Evolutionary conservation across 2,797 vertebrate genomes (phyloP), one percentile per base, ranked within the genome.

Genomic region (Lemur catta): DNA sequence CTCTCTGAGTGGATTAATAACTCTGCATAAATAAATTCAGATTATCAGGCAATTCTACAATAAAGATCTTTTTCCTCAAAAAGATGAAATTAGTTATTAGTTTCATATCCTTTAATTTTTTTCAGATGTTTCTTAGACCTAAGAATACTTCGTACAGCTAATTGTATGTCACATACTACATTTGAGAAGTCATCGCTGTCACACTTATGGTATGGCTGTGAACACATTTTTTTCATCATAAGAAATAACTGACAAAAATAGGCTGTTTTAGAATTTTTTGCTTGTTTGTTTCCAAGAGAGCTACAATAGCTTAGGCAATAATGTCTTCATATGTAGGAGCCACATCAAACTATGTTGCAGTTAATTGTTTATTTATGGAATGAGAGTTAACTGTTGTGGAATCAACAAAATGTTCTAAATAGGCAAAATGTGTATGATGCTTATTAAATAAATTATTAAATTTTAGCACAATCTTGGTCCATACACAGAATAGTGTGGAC

Each of bases 21-120:
- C 0, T 13, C n/a, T 41, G 81, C 50, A 76, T 59, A 96, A 92
- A 46, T 85, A 94, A 82, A 59, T 79, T 92, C 10, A 48, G 95
- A 97, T 78, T 85, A 88, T 65, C 55, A 84, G 78, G 43, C 50
- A 95, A 85, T 79, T 93, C n/a, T 57, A 41, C 52, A 82, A 33
- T 84, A 30, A 94, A 72, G 93, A 97, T 91, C 78, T 91, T 93
- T 84, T 96, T 96, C 71, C 91, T 95, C 88, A 96, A 92, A 97
- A 89, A 97, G 72, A 86, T 61, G 10, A 97, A 97, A 84, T 61
- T 55, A 92, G 12, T 4, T 85, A 46, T 38, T 96, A 94, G 95
- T 94, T 93, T 35, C 30, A 91, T 91, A 97, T 98, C 94, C 95
- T 94, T 91, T 43, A 71, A 84, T 98, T 97, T 97, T 96, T 97